Conservation (phyloP, 2,888 invertebrate genomes). For the Scaptomyza caliginosa region DNA sequence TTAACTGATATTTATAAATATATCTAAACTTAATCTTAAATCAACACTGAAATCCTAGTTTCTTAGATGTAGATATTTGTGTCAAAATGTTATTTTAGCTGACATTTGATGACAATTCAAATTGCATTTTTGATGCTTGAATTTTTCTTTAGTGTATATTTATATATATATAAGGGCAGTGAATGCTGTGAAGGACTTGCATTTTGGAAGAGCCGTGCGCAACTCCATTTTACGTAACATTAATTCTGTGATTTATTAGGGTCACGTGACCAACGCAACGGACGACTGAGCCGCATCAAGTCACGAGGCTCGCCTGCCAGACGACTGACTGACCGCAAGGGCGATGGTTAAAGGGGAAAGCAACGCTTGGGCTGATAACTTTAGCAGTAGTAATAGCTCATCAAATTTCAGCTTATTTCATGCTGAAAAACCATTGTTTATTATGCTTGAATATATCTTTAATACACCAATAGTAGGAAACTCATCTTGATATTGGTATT, state of each 20-base stretch:
- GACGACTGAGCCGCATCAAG: conserved; percentile 73
- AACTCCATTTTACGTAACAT: conserved; percentile 85
- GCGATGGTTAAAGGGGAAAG: background rate
- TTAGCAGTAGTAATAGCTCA: background rate
- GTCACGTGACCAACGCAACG: conserved; percentile 85
- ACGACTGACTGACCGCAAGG: conserved; percentile 46
- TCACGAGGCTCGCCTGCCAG: conserved; percentile 58
- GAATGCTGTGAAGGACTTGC: conserved; percentile 37
- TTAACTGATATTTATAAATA: background rate
- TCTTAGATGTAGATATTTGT: too few relatives aligned
- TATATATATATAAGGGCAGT: conserved; percentile 15
- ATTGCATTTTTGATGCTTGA: too few relatives aligned
- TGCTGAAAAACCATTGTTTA: too few relatives aligned
- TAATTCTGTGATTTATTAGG: conserved; percentile 85
- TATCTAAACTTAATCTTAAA: background rate
- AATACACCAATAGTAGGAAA: background rate
- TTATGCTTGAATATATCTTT: too few relatives aligned
- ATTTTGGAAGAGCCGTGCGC: conserved; percentile 43
- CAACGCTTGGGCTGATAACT: background rate
- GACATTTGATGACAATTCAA: too few relatives aligned
- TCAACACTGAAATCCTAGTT: too few relatives aligned
- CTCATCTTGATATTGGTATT: background rate
- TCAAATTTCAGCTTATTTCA: background rate
- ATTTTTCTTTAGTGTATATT: background rate
- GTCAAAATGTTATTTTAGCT: too few relatives aligned